Base-by-base conservation (phyloP, 2,888 invertebrate genomes). In the Drosophila sordidula region DNA sequence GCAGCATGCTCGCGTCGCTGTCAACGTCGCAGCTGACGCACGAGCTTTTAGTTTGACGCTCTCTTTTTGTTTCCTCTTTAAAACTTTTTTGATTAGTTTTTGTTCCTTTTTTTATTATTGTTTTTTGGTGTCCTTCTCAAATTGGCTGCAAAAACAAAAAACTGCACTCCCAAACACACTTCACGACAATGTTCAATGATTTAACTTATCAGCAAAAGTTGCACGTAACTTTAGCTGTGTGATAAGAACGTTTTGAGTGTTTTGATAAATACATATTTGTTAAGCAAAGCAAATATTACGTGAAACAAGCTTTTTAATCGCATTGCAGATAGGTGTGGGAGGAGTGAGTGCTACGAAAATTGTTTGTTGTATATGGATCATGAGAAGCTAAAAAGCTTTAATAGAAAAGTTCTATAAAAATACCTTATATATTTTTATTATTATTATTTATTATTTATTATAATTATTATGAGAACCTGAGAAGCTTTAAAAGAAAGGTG, bases 61-160 rank as follows among this genome's bases (percentile, higher is more conserved):
- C 3, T 34, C 16, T 55, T 42, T 22, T 44, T 34, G 34, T 32
- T 26, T 18, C 8, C 49, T 47, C 16, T 63, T 29, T 1, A 11
- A 36, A 77, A 77, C 16, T 58, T 79, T 79, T 42, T 44, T 76
- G 79, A 77, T 70, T 67, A 64, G 61, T 46, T 78, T 44, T 70
- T 67, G 62, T 58, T 46, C 66, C 25, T 44, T 51, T 42, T 61
- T 55, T 25, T 52, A 32, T 6, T 25, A 18, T 42, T 44, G 39
- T n/a, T 54, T 44, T n/a, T 55, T 55, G 29, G 11, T 29, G 26
- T 29, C 26, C 9, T 45, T 36, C 12, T 55, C 38, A 32, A 69
- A 51, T 55, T 55, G 49, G 32, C 46, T 59, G 34, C 16, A 38
- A 32, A 26, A 36, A 8, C 8, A n/a, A n/a, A 34, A 55, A 55